Percentiles rank a stretch among this genome's conserved stretches.
Conservation (phyloP, 2,797 vertebrate genomes). For the Chanos chanos region DNA sequence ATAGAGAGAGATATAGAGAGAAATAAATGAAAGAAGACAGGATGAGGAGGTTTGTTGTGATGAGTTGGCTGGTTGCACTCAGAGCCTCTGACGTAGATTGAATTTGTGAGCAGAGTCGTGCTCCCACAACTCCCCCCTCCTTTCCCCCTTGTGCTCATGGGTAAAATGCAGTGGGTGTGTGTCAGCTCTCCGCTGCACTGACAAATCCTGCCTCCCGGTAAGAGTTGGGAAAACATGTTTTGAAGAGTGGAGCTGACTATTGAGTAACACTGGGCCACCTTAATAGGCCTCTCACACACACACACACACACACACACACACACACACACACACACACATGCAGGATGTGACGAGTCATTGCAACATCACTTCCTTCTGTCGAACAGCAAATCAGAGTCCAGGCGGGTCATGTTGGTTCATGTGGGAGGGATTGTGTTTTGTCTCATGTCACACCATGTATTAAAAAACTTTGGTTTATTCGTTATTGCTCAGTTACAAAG, state of each 20-base stretch:
- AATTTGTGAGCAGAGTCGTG: neutral
- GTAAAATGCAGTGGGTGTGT: constrained; percentile 25
- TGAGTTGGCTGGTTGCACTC: neutral
- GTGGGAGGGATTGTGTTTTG: constrained; percentile 28
- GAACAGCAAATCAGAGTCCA: constrained; percentile 12
- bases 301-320: no score
- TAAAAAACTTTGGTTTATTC: no score
- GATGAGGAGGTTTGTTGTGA: neutral
- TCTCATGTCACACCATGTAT: no score
- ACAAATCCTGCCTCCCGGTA: constrained; percentile 22
- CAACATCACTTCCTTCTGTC: constrained; percentile 13
- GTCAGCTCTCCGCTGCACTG: constrained; percentile 9
- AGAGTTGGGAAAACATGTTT: constrained; percentile 33
- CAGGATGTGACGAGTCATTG: constrained; percentile 24
- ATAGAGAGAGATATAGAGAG: neutral
- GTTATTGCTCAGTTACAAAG: no score
- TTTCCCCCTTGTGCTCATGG: constrained; percentile 23
- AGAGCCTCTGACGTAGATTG: constrained; percentile 20
- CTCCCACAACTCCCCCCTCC: constrained; percentile 16
- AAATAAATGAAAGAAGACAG: neutral
- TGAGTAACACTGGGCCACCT: constrained; percentile 30
- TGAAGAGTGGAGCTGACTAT: neutral
- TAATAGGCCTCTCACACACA: constrained; percentile 13
- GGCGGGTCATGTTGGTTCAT: neutral
- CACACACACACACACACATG: no score